phyloP scores from a whole-genome alignment of 2,113 vertebrate species.

The Leucoraja erinaceus region DNA sequence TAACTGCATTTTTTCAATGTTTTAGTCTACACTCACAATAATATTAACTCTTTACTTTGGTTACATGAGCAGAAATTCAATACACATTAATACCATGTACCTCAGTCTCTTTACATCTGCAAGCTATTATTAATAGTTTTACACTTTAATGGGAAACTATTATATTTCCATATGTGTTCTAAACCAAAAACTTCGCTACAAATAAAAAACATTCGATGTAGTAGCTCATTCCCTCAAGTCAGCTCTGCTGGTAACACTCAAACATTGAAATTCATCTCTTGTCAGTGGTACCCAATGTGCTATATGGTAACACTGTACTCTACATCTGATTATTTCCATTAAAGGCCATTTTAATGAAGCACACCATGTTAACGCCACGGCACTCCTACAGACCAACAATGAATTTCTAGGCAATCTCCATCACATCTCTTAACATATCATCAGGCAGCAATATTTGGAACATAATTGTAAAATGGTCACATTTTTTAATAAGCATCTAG shows the following conservation, averaged over 20 bases:
- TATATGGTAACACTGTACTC: too few relatives aligned
- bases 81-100: background rate
- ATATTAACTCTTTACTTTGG: background rate
- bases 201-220: background rate
- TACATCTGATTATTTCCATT: too few relatives aligned
- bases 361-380: too few relatives aligned
- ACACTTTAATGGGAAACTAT: background rate
- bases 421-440: background rate
- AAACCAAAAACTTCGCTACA: background rate
- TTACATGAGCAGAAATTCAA: background rate
- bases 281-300: too few relatives aligned
- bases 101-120: background rate
- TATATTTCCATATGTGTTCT: background rate
- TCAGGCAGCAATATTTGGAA: background rate
- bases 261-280: too few relatives aligned
- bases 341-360: too few relatives aligned
- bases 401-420: background rate
- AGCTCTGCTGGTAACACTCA: background rate
- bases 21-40: background rate
- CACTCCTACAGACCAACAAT: too few relatives aligned
- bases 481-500: background rate
- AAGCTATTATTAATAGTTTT: background rate
- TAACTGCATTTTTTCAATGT: background rate
- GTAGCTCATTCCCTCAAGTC: background rate
- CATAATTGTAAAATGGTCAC: background rate